Evolutionary conservation across 2,888 invertebrate species (phyloP).

Genomic region (Eupithecia tripunctaria): DNA sequence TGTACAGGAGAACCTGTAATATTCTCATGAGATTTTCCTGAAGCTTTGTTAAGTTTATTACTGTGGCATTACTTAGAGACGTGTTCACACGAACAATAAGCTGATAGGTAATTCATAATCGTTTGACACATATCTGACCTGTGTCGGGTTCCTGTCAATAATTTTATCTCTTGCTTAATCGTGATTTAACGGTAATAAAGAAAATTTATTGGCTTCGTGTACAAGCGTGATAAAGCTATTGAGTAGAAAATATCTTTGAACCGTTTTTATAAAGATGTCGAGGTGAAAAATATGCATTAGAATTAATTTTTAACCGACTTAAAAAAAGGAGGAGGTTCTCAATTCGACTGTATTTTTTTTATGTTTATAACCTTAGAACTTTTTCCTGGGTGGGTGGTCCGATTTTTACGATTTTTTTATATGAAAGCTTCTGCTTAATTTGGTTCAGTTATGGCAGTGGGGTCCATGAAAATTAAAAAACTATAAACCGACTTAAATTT

Average conservation of each 20-base stretch:
- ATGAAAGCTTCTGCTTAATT: too few relatives aligned
- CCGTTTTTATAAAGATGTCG: not conserved
- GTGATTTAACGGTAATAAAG: conserved; percentile 29
- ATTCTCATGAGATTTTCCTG: not conserved
- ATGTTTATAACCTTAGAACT: too few relatives aligned
- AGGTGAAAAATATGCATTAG: not conserved
- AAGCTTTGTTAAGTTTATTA: not conserved
- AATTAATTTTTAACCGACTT: too few relatives aligned
- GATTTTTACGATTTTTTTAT: too few relatives aligned
- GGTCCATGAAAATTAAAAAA: too few relatives aligned
- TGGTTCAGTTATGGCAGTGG: too few relatives aligned
- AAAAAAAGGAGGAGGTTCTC: too few relatives aligned
- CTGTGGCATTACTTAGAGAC: not conserved
- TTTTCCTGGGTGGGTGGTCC: too few relatives aligned
- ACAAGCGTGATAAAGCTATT: not conserved
- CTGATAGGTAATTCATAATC: not conserved
- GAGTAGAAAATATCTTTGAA: not conserved
- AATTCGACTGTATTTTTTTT: too few relatives aligned
- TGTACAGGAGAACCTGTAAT: not conserved
- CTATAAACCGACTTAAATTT: too few relatives aligned
- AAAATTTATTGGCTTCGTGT: conserved; percentile 25
- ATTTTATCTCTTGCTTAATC: conserved; percentile 18
- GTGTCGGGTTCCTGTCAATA: conserved; percentile 12
- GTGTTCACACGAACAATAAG: not conserved
- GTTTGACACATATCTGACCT: not conserved